A percentile compares a stretch with the other conserved stretches of the same genome.
phyloP scores from a whole-genome alignment of 2,113 vertebrate genomes.

The Elachura formosa region DNA sequence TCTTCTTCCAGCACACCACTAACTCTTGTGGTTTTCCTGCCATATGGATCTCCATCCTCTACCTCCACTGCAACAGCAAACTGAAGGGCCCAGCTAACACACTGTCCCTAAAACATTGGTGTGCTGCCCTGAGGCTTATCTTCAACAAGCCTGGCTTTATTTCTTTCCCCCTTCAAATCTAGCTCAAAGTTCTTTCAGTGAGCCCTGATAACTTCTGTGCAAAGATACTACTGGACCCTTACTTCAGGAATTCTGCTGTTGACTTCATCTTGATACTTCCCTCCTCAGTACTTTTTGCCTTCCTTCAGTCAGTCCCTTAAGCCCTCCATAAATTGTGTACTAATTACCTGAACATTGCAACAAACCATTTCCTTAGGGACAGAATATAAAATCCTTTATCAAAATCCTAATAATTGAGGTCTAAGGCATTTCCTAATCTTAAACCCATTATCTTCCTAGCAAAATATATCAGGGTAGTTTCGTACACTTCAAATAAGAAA shows the following conservation, averaged over 20 bases:
- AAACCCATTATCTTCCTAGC: background rate
- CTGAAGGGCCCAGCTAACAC: background rate
- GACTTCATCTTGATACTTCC: background rate
- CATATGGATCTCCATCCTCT: background rate
- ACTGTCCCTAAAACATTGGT: background rate
- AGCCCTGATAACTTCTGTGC: background rate
- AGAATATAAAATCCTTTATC: background rate
- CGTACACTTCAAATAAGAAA: background rate
- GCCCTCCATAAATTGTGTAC: background rate
- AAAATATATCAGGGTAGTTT: background rate
- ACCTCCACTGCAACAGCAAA: background rate
- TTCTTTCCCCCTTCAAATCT: background rate
- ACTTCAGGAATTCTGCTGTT: background rate
- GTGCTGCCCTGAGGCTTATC: background rate
- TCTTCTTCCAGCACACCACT: background rate
- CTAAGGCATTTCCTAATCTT: background rate
- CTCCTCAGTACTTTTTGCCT: background rate
- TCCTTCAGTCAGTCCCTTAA: background rate
- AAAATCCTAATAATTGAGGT: background rate
- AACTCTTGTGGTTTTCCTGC: too few relatives aligned
- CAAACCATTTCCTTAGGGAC: background rate
- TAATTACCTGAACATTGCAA: background rate
- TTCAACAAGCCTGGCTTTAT: background rate
- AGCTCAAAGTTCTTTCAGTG: background rate
- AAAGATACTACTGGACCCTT: background rate